phyloP scores from a whole-genome alignment of 2,113 vertebrate genomes.

The Oryzias javanicus region DNA sequence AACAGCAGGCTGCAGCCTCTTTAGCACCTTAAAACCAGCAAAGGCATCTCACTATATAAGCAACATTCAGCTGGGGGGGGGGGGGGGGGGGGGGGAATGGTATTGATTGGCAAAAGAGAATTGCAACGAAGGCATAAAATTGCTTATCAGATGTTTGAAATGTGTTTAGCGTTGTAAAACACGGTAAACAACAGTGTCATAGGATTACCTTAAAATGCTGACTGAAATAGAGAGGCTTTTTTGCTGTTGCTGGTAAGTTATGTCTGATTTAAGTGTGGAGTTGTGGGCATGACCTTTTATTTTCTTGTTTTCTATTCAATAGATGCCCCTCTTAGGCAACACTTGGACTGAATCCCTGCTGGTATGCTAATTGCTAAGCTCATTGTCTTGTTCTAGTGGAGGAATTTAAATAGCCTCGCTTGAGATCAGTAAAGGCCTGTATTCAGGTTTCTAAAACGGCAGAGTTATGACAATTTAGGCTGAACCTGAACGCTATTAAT shows the following conservation, averaged over 20 bases:
- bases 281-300: slow-evolving; percentile 7
- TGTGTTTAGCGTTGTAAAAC: neutral
- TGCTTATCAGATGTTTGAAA: no score
- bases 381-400: slow-evolving; percentile 46
- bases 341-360: slow-evolving; percentile 37
- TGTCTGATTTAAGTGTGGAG: neutral
- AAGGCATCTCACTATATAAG: slow-evolving; percentile 38
- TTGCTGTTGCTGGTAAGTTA: slow-evolving; percentile 5
- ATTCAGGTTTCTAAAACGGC: slow-evolving; percentile 37
- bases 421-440: slow-evolving; percentile 49
- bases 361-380: slow-evolving; percentile 54
- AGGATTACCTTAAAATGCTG: neutral
- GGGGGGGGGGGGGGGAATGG: no score
- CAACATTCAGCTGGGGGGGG: slow-evolving; percentile 30
- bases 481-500: slow-evolving; percentile 63
- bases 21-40: slow-evolving; percentile 31
- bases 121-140: no score
- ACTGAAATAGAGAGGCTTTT: slow-evolving; percentile 10
- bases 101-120: no score
- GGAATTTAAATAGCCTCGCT: slow-evolving; percentile 45
- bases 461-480: slow-evolving; percentile 70
- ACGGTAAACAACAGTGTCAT: neutral
- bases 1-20: slow-evolving; percentile 34
- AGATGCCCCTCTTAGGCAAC: slow-evolving; percentile 43
- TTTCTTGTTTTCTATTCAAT: slow-evolving; percentile 25